phyloP scores from a whole-genome alignment of 2,888 invertebrate genomes.

The Creontiades dilutus region DNA sequence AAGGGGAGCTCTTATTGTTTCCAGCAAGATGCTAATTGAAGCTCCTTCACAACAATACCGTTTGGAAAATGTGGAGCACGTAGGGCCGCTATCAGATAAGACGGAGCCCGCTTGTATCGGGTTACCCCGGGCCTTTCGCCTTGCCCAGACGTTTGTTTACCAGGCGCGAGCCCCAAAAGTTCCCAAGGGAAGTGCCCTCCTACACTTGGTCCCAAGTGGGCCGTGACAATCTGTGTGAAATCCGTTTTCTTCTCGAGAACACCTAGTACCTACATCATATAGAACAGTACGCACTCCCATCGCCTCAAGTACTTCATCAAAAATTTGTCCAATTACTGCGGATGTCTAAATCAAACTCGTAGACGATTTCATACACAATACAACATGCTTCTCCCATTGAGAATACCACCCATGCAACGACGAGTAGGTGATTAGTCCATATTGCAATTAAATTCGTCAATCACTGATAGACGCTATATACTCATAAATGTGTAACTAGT shows the following conservation, averaged over 20 bases:
- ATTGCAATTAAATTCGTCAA: too few species aligned
- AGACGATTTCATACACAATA: too few species aligned
- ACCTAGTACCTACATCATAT: background rate
- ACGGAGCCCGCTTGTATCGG: slow-evolving; percentile 66
- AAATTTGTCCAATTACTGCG: too few species aligned
- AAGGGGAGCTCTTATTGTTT: slow-evolving; percentile 57
- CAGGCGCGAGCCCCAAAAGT: slow-evolving; percentile 58
- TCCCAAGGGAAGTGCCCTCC: slow-evolving; percentile 70
- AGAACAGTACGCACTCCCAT: too few species aligned
- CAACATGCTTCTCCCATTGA: too few species aligned
- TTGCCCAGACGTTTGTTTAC: slow-evolving; percentile 55
- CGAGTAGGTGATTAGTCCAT: too few species aligned
- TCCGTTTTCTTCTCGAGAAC: background rate
- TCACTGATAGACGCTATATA: too few species aligned
- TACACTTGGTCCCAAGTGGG: slow-evolving; percentile 59
- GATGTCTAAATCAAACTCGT: too few species aligned
- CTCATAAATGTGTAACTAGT: too few species aligned
- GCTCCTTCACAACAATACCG: slow-evolving; percentile 70
- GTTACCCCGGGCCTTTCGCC: slow-evolving; percentile 56
- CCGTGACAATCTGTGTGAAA: slow-evolving; percentile 64
- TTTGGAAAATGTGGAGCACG: slow-evolving; percentile 69
- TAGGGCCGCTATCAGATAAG: slow-evolving; percentile 68
- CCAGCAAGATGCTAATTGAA: slow-evolving; percentile 69
- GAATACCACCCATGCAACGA: too few species aligned
- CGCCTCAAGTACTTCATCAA: too few species aligned